Evolutionary conservation across 2,888 invertebrate genomes (phyloP), one percentile per base, ranked within the genome.

Genomic region (Orchesellides sinensis): DNA sequence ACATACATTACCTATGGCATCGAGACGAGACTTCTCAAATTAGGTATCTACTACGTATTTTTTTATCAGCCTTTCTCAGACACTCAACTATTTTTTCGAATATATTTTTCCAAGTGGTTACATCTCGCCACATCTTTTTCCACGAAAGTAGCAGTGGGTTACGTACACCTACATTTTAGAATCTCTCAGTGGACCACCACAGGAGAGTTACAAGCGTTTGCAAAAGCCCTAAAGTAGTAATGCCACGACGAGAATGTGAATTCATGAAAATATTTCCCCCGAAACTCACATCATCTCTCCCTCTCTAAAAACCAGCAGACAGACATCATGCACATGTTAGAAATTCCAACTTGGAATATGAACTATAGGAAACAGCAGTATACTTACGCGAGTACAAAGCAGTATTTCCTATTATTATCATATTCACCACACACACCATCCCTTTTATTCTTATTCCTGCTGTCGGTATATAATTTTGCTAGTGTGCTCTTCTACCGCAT

Each of bases 221-320:
- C 56, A 52, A 23, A 52, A 35, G 69, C 69, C 52, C 59, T 29
- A 47, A 47, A 61, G 49, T 63, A 56, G 40, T 35, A 56, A 61
- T 54, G 29, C 61, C 61, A 63, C 47, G 35, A 73, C 21, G 61
- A 23, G 45, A 63, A 74, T 65, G 74, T 19, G 74, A 74, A 74
- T 63, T 74, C 49, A 74, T 74, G 63, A 63, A 63, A 40, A 63
- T 74, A 65, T 63, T 65, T 73, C 21, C 72, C 68, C 14, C 19
- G 63, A 35, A 74, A 49, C 59, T 73, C 14, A 21, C 73, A 72
- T 59, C 61, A 29, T 73, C 63, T 73, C 17, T n/a, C 40, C n/a
- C n/a, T n/a, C n/a, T n/a, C n/a, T n/a, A n/a, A n/a, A 0, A 29
- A 21, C 52, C 54, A 25, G 10, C 23, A 21, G 23, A 65, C 54